Percentiles rank a stretch among this genome's conserved stretches.
These are phyloP conservation scores for Teleiodes luculella DNA, from an alignment of 2,888 invertebrate species.

Conservation along the genomic window DNA sequence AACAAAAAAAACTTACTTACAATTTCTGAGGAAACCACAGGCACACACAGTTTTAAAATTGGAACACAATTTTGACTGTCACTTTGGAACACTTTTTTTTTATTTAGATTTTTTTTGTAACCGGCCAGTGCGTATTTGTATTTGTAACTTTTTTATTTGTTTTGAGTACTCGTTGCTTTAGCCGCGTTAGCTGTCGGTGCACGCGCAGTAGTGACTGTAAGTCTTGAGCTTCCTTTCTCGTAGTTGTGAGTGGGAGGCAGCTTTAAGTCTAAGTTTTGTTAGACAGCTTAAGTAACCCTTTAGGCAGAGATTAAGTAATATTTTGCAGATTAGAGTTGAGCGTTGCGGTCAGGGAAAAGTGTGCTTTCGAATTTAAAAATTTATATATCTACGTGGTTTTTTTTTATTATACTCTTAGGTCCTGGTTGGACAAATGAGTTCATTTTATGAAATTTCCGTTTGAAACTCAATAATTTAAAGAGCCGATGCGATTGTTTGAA, in stretches of 20 bases:
- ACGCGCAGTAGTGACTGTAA: background rate
- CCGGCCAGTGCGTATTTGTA: background rate
- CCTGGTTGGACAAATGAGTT: no score
- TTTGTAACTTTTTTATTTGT: background rate
- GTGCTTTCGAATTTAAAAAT: no score
- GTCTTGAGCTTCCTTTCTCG: background rate
- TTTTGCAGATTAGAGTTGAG: background rate
- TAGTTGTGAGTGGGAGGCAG: slow-evolving; percentile 4
- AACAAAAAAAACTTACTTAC: no score
- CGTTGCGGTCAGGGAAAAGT: no score
- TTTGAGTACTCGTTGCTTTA: slow-evolving; percentile 2
- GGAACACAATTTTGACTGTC: background rate
- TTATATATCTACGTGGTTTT: no score
- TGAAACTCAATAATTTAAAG: no score
- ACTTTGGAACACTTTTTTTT: slow-evolving; percentile 3
- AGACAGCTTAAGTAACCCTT: background rate
- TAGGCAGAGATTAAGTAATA: background rate
- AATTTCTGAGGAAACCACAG: background rate
- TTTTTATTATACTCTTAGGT: no score
- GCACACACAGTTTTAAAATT: background rate
- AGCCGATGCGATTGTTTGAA: no score
- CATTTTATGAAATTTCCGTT: no score
- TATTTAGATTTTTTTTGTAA: background rate
- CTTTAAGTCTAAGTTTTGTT: background rate
- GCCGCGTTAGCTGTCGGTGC: background rate